Percentiles rank a stretch among this genome's conserved stretches.
Conservation (phyloP, 1,140 invertebrate genomes). For the Ptiloglossa arizonensis region DNA sequence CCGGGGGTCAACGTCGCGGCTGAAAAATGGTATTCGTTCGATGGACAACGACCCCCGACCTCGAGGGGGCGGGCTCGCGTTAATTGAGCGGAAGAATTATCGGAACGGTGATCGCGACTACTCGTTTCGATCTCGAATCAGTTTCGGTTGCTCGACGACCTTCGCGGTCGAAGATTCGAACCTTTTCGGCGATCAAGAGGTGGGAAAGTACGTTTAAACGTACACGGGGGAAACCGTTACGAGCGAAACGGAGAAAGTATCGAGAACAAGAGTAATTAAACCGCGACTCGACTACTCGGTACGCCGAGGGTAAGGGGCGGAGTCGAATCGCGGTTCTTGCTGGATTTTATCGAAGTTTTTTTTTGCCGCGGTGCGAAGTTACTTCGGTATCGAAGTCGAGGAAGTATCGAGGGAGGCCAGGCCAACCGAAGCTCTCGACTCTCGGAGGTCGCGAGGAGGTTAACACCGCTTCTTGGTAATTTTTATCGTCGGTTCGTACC, state of each 20-base stretch:
- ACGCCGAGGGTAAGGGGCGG: not conserved
- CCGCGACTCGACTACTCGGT: not conserved
- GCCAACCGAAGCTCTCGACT: no score
- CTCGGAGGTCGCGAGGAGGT: no score
- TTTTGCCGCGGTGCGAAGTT: not conserved
- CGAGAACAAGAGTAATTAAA: constrained; percentile 18
- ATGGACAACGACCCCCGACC: not conserved
- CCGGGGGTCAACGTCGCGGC: not conserved
- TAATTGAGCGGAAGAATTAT: constrained; percentile 41
- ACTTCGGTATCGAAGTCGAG: not conserved
- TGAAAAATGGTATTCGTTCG: constrained; percentile 20
- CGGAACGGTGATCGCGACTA: no score
- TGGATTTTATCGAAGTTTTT: constrained; percentile 12
- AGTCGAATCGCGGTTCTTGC: constrained; percentile 2
- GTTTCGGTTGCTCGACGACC: no score
- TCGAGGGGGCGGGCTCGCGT: not conserved
- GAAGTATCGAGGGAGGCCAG: not conserved
- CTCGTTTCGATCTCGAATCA: no score
- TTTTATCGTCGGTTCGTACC: not conserved
- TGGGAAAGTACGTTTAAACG: no score
- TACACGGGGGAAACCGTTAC: not conserved
- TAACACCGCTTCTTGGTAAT: constrained; percentile 14
- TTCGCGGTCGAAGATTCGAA: no score
- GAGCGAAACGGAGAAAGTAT: not conserved
- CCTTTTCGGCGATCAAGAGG: no score